Percentiles rank a stretch among this genome's conserved stretches.
Evolutionary conservation across 1,140 invertebrate species (phyloP).

Genomic region (Geopemphigus sp.): DNA sequence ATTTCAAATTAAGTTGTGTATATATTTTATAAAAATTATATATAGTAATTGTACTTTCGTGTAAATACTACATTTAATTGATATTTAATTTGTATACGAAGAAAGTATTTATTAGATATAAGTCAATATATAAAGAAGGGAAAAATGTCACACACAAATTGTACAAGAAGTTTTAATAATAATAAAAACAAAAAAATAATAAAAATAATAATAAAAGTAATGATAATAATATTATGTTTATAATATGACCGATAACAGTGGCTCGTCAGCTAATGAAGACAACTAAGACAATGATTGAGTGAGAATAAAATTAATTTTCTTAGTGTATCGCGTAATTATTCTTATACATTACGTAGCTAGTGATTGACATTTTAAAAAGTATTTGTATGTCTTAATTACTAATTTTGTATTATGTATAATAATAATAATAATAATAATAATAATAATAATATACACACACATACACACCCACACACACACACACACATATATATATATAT

Average conservation of each 20-base stretch:
- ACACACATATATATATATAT: not conserved
- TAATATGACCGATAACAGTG: not conserved
- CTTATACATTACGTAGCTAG: not conserved
- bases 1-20: not conserved
- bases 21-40: no score
- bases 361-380: conserved; percentile 9
- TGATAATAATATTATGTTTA: not conserved
- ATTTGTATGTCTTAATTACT: not conserved
- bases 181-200: no score
- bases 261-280: not conserved
- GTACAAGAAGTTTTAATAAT: no score
- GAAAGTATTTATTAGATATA: no score
- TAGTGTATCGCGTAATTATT: not conserved
- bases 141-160: no score
- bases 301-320: not conserved
- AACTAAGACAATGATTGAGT: not conserved
- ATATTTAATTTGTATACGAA: no score
- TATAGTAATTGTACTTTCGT: not conserved
- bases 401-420: not conserved
- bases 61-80: no score
- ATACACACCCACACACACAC: no score
- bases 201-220: not conserved
- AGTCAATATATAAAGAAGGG: no score
- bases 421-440: no score
- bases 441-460: no score